Evolutionary conservation across 2,888 invertebrate genomes (phyloP), one percentile per base, ranked within the genome.

Genomic region (Masnerella sp.): DNA sequence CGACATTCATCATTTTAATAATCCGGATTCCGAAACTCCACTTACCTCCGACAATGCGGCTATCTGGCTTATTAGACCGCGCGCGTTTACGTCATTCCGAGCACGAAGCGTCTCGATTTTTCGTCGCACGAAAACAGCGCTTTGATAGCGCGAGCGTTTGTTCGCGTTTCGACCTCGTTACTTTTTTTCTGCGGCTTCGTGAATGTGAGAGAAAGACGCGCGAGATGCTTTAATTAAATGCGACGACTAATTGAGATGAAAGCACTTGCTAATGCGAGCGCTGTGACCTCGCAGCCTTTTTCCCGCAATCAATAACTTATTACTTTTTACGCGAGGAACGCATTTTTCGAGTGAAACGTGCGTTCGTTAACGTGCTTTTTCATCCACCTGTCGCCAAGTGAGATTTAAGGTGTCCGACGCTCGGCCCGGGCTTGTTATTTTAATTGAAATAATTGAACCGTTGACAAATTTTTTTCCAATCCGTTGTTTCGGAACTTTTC

Each of bases 161-260:
- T 80, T 84, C 84, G 83, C 82, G 84, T 85, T 86, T 81, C 83
- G 71, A 17, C 49, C 81, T 84, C 84, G 84, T 85, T 83, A 82
- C 83, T 3, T 34, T 51, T 68, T 84, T 83, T 83, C 78, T 84
- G 83, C 80, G 80, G 56, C 28, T 49, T 34, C 42, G 59, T 36
- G 11, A 22, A 28, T 47, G 47, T 25, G 18, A 58, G 64, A 56
- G 64, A 70, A 62, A 40, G 42, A 22, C 84, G 49, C 22, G 71
- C 76, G 81, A 82, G 83, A 78, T 71, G 74, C 79, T 56, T 79
- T 84, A 83, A 86, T 86, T 84, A 84, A 84, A 78, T 69, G 74
- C 64, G 68, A 72, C 36, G 76, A 73, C 82, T 86, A 85, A 87
- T 87, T 87, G 85, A 86, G 86, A 86, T 82, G 80, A 85, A 83